Evolutionary conservation across 2,888 invertebrate genomes (phyloP).

Genomic region (Endomychus coccineus): DNA sequence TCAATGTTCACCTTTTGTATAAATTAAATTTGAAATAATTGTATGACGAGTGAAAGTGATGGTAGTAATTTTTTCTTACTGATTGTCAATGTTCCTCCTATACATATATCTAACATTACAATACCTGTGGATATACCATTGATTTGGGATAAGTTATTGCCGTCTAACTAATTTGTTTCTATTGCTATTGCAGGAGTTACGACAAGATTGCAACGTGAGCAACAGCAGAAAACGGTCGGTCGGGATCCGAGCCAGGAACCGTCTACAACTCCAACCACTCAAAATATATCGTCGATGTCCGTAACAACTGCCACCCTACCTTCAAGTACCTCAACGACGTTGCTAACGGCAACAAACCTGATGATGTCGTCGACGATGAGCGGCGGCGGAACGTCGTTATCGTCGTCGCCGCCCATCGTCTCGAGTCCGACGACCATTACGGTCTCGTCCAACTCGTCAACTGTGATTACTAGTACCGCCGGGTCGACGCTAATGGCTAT

Average conservation of each 20-base stretch:
- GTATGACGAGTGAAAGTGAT: no score
- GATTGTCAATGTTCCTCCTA: no score
- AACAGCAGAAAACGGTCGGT: constrained; percentile 59
- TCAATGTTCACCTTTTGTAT: no score
- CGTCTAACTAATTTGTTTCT: no score
- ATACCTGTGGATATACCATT: no score
- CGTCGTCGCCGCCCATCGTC: constrained; percentile 5
- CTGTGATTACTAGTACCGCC: constrained; percentile 22
- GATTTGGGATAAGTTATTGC: no score
- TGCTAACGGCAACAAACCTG: constrained; percentile 15
- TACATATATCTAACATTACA: no score
- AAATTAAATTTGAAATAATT: no score
- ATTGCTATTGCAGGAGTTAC: constrained; percentile 60
- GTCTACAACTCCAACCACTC: constrained; percentile 16
- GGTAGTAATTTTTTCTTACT: no score
- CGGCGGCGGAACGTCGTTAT: constrained; percentile 12
- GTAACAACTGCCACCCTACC: constrained; percentile 22
- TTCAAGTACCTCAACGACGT: constrained; percentile 26
- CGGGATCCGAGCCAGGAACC: constrained; percentile 27
- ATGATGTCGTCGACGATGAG: constrained; percentile 9
- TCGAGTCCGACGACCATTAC: constrained; percentile 15
- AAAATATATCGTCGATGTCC: no score
- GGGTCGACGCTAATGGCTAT: constrained; percentile 21
- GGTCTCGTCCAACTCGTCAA: constrained; percentile 8
- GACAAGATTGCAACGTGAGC: constrained; percentile 74